Evolutionary conservation across 30 jellyfish, hydroid and myxozoan species (phyloP), one percentile per base, ranked within the genome.

Genomic region (Mastigias papua): DNA sequence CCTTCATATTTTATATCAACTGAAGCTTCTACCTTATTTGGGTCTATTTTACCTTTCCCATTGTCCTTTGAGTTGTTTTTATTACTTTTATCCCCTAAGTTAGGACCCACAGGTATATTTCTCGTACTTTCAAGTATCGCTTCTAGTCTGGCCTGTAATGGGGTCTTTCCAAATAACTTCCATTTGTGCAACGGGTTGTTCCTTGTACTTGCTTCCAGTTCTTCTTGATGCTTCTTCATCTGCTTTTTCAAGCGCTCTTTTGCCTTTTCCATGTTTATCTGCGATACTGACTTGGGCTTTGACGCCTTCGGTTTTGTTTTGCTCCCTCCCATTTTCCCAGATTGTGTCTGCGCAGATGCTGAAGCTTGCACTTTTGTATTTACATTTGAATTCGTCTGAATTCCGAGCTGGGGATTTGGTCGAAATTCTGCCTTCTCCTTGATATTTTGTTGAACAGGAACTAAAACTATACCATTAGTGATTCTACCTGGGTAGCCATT

Each of bases 81-180:
- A 32, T 31, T 37, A 42, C 26, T 64, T 17, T 20, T 20, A 21
- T 48, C 42, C 0, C 34, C 30, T 70, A 46, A 51, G 21, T 26
- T 28, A 26, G 57, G 8, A 0, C 82, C 90, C 32, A 25, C 63
- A 10, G 81, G 73, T 13, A 69, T 84, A 29, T 54, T 68, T 15
- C 80, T 34, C 65, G 83, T 48, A 13, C 33, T 50, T 20, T 71
- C 72, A 61, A 60, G 65, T 0, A 84, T 58, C 10, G 63, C 82
- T 23, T 84, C 86, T 28, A 84, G 71, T 26, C 73, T 76, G 23
- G 61, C 72, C 35, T 69, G 87, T 67, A 73, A 69, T 10, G 93
- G 87, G 4, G 93, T 69, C 62, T 84, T 69, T 32, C 46, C 86
- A n/a, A 46, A 57, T 73, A 29, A 69, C 27, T 84, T 84, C 75